Evolutionary conservation across 2,797 vertebrate genomes (phyloP).

Genomic region (Microhierax caerulescens): DNA sequence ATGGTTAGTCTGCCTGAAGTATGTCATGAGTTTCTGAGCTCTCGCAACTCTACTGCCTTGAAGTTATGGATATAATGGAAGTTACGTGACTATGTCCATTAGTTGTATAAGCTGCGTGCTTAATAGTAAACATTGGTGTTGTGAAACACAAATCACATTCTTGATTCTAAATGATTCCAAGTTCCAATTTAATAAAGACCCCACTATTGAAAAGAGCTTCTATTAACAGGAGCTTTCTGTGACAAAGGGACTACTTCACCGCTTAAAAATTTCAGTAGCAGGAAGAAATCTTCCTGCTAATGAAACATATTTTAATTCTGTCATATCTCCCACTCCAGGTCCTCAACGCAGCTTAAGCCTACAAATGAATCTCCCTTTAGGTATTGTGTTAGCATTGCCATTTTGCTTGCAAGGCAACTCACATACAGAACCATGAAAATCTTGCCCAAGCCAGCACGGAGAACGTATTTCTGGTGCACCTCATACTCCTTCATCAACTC

Average conservation of each 20-base stretch:
- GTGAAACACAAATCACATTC: background rate
- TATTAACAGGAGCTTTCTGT: background rate
- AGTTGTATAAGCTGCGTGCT: background rate
- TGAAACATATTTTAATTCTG: background rate
- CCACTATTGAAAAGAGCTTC: background rate
- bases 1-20: background rate
- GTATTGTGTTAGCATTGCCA: background rate
- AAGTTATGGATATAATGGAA: background rate
- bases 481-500: background rate
- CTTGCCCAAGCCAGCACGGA: background rate
- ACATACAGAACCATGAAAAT: background rate
- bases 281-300: background rate
- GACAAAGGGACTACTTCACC: background rate
- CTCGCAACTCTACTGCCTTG: background rate
- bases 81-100: background rate
- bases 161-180: background rate
- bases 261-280: background rate
- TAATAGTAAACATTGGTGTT: background rate
- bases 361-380: background rate
- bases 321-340: background rate
- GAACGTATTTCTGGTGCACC: background rate
- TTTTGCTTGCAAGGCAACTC: background rate
- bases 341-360: background rate
- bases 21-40: background rate
- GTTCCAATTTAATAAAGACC: background rate